phyloP scores from a whole-genome alignment of 2,888 invertebrate genomes.

The Rhyacophila evoluta region DNA sequence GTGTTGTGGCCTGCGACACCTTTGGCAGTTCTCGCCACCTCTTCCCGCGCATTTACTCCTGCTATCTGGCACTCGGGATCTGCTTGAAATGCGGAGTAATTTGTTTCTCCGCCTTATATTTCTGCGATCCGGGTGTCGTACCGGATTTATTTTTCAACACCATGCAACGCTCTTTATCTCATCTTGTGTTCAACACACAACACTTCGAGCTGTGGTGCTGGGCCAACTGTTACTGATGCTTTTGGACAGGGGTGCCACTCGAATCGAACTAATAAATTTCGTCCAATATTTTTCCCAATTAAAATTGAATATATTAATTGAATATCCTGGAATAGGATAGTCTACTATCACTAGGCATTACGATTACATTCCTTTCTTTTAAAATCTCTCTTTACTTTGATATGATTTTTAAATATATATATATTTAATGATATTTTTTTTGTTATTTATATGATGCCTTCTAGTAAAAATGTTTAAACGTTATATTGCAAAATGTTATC shows the following conservation, averaged over 20 bases:
- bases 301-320: too few species aligned
- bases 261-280: too few species aligned
- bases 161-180: conserved; percentile 50
- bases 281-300: too few species aligned
- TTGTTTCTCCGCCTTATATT: conserved; percentile 52
- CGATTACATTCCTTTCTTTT: too few species aligned
- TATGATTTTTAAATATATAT: too few species aligned
- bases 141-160: conserved; percentile 53
- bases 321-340: too few species aligned
- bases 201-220: conserved; percentile 32
- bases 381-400: too few species aligned
- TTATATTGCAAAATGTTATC: too few species aligned
- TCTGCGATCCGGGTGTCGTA: conserved; percentile 52
- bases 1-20: conserved; percentile 25
- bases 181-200: conserved; percentile 42
- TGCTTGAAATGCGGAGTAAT: conserved; percentile 53
- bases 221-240: not conserved
- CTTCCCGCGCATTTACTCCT: conserved; percentile 34
- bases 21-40: conserved; percentile 37
- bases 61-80: conserved; percentile 45
- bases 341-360: too few species aligned
- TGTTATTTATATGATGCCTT: too few species aligned
- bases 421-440: too few species aligned
- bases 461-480: too few species aligned
- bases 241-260: not conserved